Base-by-base conservation (phyloP, 2,888 invertebrate genomes). In the Mythimna impura region DNA sequence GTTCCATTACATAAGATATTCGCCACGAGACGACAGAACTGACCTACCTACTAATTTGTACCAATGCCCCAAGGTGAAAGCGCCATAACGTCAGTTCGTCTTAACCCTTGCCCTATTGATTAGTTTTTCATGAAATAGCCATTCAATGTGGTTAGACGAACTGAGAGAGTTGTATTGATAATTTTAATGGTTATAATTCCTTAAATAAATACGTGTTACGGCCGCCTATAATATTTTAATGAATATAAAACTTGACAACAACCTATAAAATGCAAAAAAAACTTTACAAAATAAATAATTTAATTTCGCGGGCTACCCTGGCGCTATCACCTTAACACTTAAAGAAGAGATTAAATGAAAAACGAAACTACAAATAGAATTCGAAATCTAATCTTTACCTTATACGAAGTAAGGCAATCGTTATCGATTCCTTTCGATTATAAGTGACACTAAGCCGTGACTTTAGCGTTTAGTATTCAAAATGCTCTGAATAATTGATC, bases 381-480 rank as follows among this genome's bases (percentile, higher is more conserved):
- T 66, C n/a, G n/a, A 58, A 80, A 67, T 50, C 47, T 58, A 78
- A 74, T 71, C 62, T 22, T 14, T 78, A 78, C 76, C 72, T 22
- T 30, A 10, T 30, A 10, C 47, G 30, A 55, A 34, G 57, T 30
- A 40, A 69, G 30, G 73, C 70, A 71, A 57, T 2, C n/a, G 5
- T 71, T 82, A 74, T 71, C 30, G 70, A 71, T 70, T 73, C 30
- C 66, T 50, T 30, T 54, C 47, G 52, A 55, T 50, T 43, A 64
- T 20, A 22, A 22, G 22, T 73, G 54, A 65, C 66, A 66, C 36
- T 50, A 64, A 40, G 36, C 55, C 78, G 25, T 80, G 78, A 80
- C 79, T 76, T 76, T 63, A 81, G 36, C 47, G 58, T 36, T 79
- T 81, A 82, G 81, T 82, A 79, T 83, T 85, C 71, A 81, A 84